phyloP scores from a whole-genome alignment of 2,113 vertebrate genomes.

The Pomatostomus ruficeps region DNA sequence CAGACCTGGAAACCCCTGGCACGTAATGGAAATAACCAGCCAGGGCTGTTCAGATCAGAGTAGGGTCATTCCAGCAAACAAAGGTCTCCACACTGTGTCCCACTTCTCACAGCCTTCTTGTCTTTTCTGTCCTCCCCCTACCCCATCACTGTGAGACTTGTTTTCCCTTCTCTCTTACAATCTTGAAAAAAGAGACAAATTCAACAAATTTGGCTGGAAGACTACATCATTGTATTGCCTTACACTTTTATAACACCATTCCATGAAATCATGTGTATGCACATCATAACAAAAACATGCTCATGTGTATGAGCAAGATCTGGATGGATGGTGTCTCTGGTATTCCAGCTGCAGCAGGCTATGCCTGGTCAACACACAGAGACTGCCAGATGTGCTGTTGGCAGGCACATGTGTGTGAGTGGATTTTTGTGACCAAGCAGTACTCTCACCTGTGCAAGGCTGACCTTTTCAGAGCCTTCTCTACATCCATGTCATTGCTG shows the following conservation, averaged over 20 bases:
- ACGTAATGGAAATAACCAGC: not conserved
- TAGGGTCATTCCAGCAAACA: not conserved
- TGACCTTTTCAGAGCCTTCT: conserved; percentile 79
- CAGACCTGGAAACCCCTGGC: not conserved
- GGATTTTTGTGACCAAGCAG: not conserved
- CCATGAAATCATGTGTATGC: rapidly evolving
- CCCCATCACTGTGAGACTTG: not conserved
- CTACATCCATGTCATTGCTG: conserved; percentile 90
- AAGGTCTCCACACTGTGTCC: not conserved
- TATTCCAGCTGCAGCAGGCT: not conserved
- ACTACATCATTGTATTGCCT: not conserved
- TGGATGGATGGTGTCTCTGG: not conserved
- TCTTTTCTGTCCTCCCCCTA: not conserved
- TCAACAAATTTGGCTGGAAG: not conserved
- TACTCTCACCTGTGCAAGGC: conserved; percentile 77
- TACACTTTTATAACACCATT: not conserved
- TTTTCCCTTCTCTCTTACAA: not conserved
- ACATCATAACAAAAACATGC: not conserved
- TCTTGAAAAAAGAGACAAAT: not conserved
- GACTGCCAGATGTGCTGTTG: not conserved
- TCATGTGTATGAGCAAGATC: not conserved
- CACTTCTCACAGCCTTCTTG: not conserved
- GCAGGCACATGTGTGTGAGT: not conserved
- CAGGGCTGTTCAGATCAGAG: not conserved
- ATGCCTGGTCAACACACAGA: not conserved